phyloP scores from a whole-genome alignment of 2,113 vertebrate species.

The Sapajus apella region DNA sequence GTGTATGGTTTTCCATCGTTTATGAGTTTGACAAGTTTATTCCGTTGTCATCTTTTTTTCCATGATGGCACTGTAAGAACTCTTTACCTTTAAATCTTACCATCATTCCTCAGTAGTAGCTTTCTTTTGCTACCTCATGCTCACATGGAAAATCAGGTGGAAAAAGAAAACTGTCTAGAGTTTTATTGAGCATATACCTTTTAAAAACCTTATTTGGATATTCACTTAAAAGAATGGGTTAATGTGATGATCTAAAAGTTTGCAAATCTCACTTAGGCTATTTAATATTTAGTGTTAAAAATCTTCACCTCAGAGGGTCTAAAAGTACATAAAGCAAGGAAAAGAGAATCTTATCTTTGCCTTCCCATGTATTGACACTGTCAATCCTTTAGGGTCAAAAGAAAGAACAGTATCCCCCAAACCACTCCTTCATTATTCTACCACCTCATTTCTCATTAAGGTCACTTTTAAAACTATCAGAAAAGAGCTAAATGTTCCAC shows the following conservation, averaged over 20 bases:
- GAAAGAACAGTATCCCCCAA: neutral
- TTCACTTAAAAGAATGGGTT: neutral
- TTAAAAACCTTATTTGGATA: neutral
- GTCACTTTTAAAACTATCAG: neutral
- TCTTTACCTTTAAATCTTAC: neutral
- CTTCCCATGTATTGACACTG: neutral
- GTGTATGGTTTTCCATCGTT: neutral
- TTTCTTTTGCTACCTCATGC: neutral
- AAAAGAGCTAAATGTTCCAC: neutral
- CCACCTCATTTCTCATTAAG: neutral
- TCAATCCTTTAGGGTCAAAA: accelerated
- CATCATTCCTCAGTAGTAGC: neutral
- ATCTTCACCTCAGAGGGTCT: neutral
- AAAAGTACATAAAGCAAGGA: neutral
- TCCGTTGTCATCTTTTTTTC: neutral
- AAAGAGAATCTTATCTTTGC: accelerated
- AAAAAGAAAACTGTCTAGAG: neutral
- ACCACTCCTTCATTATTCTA: neutral
- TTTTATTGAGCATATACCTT: neutral
- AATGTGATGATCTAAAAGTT: neutral
- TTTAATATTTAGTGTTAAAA: neutral
- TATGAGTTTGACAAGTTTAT: neutral
- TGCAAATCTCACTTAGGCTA: neutral
- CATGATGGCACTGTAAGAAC: neutral
- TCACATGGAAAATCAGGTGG: neutral